Percentiles rank a stretch among this genome's conserved stretches.
Conservation (phyloP, 2,888 invertebrate genomes). For the Penaeus monodon region DNA sequence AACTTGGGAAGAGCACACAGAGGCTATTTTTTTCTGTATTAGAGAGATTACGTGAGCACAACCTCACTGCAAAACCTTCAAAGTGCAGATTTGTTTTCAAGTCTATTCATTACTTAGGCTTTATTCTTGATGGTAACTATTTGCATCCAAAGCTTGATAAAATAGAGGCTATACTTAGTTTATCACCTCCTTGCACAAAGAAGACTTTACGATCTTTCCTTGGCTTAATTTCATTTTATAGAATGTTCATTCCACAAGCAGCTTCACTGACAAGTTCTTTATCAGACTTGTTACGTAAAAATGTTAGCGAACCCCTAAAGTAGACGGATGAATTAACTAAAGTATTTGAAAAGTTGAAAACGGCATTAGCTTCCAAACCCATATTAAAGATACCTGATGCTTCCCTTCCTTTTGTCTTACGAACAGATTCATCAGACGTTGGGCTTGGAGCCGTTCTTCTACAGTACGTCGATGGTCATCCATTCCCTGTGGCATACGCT, state of each 20-base stretch:
- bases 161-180: neutral
- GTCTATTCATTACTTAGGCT: constrained; percentile 4
- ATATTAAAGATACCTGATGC: no score
- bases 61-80: neutral
- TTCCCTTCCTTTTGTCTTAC: no score
- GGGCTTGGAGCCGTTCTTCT: constrained; percentile 28
- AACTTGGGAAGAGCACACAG: no score
- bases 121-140: neutral
- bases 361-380: no score
- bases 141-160: neutral
- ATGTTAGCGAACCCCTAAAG: no score
- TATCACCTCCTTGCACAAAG: neutral
- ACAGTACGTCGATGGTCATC: constrained; percentile 15
- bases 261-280: no score
- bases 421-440: constrained; percentile 5
- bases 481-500: constrained; percentile 18
- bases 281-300: no score
- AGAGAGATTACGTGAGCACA: neutral
- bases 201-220: neutral
- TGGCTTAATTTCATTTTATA: no score
- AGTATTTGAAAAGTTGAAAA: no score
- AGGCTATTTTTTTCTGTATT: no score
- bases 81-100: constrained; percentile 17
- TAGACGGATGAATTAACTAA: no score
- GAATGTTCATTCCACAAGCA: no score